Conservation (phyloP, 2,113 vertebrate genomes). For the Sclerurus mexicanus region DNA sequence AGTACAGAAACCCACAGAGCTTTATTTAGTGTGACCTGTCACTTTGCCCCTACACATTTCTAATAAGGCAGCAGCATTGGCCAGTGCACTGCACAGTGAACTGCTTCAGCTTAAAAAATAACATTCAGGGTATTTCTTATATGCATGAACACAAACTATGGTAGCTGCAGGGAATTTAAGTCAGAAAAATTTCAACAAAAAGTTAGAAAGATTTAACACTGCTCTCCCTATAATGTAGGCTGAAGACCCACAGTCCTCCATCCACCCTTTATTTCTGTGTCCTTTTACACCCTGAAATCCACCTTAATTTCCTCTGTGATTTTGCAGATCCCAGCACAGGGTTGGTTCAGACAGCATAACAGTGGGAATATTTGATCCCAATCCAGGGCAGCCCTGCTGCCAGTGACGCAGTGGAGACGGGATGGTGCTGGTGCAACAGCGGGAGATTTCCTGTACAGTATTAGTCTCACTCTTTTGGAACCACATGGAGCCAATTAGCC, state of each 20-base stretch:
- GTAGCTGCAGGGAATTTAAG: neutral
- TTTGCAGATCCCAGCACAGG: neutral
- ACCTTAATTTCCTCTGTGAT: neutral
- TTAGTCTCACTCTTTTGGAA: neutral
- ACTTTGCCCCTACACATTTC: neutral
- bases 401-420: neutral
- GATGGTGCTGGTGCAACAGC: accelerated
- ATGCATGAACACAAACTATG: neutral
- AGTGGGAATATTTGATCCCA: neutral
- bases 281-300: neutral
- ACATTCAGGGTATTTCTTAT: neutral
- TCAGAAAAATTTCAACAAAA: neutral
- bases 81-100: neutral
- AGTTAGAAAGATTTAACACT: neutral
- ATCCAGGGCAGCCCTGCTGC: neutral
- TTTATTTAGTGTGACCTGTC: neutral
- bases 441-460: accelerated
- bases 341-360: neutral
- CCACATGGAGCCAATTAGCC: neutral
- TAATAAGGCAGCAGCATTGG: neutral
- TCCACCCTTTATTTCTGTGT: neutral
- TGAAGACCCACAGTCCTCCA: neutral
- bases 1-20: neutral
- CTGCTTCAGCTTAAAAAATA: neutral
- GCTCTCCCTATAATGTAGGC: neutral